phyloP scores from a whole-genome alignment of 2,888 invertebrate genomes.

The Epinotia ramella region DNA sequence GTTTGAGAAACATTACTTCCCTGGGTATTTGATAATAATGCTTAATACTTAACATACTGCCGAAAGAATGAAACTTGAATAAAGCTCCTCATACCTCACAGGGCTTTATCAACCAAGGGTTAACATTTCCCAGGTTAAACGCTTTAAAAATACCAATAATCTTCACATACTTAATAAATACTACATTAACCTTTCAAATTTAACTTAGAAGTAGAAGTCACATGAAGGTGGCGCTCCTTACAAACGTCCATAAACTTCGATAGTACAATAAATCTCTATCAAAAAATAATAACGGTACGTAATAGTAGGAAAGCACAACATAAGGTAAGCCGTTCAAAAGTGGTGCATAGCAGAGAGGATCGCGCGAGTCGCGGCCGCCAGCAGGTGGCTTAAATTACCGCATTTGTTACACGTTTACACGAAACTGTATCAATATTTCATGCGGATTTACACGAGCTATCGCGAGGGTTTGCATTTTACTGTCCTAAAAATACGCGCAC shows the following conservation, averaged over 20 bases:
- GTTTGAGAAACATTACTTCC: too few species aligned
- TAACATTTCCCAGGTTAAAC: too few species aligned
- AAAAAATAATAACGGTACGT: slow-evolving; percentile 57
- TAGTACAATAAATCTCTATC: slow-evolving; percentile 45
- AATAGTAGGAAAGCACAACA: slow-evolving; percentile 56
- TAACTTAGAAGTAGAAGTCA: background rate
- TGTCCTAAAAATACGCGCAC: slow-evolving; percentile 66
- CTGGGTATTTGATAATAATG: background rate
- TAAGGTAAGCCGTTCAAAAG: slow-evolving; percentile 76
- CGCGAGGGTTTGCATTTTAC: slow-evolving; percentile 77
- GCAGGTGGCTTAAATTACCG: slow-evolving; percentile 84
- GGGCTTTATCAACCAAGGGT: too few species aligned
- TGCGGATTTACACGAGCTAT: slow-evolving; percentile 83
- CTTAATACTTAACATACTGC: background rate
- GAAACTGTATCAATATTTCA: slow-evolving; percentile 86
- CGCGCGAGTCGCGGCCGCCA: slow-evolving; percentile 63
- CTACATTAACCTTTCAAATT: background rate
- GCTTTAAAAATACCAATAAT: too few species aligned
- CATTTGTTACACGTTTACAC: slow-evolving; percentile 86
- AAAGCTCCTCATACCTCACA: too few species aligned
- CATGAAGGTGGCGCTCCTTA: slow-evolving; percentile 7
- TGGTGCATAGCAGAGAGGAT: slow-evolving; percentile 69
- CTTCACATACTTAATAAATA: too few species aligned
- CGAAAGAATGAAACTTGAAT: too few species aligned
- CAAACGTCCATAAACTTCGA: slow-evolving; percentile 31